These are phyloP conservation scores for Lepus europaeus DNA, from an alignment of 2,113 vertebrate species.

Conservation along the genomic window DNA sequence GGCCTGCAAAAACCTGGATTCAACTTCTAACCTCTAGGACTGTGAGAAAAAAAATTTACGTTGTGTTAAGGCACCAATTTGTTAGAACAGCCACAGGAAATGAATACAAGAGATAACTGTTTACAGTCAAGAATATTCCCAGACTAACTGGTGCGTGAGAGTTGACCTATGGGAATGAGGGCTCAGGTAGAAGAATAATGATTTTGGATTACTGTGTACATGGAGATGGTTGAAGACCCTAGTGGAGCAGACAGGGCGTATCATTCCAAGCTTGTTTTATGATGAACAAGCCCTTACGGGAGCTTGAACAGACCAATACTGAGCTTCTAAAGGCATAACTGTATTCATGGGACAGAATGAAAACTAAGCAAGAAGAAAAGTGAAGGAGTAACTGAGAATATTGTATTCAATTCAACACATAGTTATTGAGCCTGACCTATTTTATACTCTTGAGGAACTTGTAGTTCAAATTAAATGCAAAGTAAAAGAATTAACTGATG, in stretches of 20 bases:
- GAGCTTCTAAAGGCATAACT: neutral
- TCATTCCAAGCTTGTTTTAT: neutral
- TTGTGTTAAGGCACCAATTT: neutral
- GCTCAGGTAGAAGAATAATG: neutral
- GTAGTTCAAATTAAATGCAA: accelerated
- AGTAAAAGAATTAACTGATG: neutral
- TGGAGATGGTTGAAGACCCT: neutral
- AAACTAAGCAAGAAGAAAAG: neutral
- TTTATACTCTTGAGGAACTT: neutral
- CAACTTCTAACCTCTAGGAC: neutral
- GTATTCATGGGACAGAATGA: neutral
- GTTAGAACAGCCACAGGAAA: neutral
- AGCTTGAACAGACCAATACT: accelerated
- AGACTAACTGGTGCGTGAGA: neutral
- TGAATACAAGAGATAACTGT: neutral
- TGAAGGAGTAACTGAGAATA: neutral
- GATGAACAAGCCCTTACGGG: neutral
- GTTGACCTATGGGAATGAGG: neutral
- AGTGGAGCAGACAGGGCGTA: neutral
- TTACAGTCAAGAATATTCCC: neutral
- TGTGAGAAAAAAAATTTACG: neutral
- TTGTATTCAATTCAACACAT: neutral
- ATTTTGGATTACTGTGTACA: neutral
- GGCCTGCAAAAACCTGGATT: neutral
- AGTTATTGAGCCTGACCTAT: neutral